phyloP scores from a whole-genome alignment of 2,113 vertebrate species.

The Carettochelys insculpta region DNA sequence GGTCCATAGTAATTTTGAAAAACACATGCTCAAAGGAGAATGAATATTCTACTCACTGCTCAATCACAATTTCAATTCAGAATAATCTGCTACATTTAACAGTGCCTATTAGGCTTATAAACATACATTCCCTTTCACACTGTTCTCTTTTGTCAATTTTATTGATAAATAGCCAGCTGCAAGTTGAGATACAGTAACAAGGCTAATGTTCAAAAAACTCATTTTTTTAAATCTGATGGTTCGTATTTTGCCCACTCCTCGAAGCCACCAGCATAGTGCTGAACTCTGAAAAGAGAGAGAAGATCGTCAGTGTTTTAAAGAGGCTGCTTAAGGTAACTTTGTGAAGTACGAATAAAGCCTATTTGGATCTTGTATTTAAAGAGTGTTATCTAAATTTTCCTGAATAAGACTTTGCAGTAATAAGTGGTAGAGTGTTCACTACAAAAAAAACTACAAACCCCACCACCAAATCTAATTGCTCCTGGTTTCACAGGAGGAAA shows the following conservation, averaged over 20 bases:
- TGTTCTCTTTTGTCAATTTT: background rate
- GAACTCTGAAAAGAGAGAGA: conserved; percentile 79
- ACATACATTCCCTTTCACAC: background rate
- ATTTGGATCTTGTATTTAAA: background rate
- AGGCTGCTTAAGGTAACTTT: background rate
- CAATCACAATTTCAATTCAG: background rate
- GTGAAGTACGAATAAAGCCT: background rate
- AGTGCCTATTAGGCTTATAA: background rate
- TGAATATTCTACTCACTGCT: background rate
- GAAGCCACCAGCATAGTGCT: conserved; percentile 90
- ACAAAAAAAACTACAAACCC: too few relatives aligned
- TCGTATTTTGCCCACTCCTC: conserved; percentile 88
- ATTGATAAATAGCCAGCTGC: background rate
- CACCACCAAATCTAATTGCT: background rate
- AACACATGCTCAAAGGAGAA: background rate
- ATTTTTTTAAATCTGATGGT: conserved; percentile 70
- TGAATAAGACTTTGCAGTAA: background rate
- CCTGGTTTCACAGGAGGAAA: background rate
- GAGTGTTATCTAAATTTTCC: background rate
- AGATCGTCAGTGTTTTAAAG: background rate
- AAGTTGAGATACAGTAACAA: background rate
- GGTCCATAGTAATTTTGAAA: background rate
- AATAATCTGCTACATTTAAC: background rate
- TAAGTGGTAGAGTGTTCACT: background rate
- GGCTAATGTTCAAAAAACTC: background rate